phyloP scores from a whole-genome alignment of 1,140 invertebrate species.

The Phenacoccus solenopsis region DNA sequence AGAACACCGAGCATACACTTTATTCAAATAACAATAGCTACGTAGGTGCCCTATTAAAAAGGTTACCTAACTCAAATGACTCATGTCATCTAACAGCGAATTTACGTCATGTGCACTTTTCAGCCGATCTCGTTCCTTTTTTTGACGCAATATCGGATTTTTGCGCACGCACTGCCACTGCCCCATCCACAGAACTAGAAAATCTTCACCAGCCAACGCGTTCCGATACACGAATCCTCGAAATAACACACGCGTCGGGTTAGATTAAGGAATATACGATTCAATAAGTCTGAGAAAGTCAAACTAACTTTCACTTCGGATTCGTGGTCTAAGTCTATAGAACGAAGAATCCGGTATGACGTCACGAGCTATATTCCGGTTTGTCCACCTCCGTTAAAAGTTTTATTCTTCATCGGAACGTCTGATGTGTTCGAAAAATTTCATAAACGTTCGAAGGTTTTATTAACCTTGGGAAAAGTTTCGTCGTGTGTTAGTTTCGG shows the following conservation, averaged over 20 bases:
- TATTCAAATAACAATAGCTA: too few species aligned
- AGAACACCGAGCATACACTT: too few species aligned
- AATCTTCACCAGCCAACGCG: background rate
- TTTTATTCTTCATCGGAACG: background rate
- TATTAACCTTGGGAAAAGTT: background rate
- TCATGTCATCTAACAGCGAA: background rate
- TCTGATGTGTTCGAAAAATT: background rate
- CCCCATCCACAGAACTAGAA: too few species aligned
- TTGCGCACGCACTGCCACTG: background rate
- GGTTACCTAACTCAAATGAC: background rate
- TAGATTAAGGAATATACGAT: background rate
- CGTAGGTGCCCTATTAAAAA: too few species aligned
- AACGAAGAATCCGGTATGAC: constrained; percentile 8
- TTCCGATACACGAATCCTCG: background rate
- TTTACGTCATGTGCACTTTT: background rate
- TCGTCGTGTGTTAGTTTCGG: background rate
- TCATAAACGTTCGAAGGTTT: background rate
- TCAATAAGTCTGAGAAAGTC: constrained; percentile 6
- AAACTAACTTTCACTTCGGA: constrained; percentile 11
- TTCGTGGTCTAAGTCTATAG: constrained; percentile 7
- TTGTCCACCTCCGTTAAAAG: background rate
- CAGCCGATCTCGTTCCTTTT: too few species aligned
- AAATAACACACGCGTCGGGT: background rate
- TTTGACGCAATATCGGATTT: background rate
- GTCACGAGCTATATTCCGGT: constrained; percentile 5